Percentiles rank a stretch among this genome's conserved stretches.
Conservation (phyloP, 1,140 invertebrate species). For the Drosophila tsacasi region DNA sequence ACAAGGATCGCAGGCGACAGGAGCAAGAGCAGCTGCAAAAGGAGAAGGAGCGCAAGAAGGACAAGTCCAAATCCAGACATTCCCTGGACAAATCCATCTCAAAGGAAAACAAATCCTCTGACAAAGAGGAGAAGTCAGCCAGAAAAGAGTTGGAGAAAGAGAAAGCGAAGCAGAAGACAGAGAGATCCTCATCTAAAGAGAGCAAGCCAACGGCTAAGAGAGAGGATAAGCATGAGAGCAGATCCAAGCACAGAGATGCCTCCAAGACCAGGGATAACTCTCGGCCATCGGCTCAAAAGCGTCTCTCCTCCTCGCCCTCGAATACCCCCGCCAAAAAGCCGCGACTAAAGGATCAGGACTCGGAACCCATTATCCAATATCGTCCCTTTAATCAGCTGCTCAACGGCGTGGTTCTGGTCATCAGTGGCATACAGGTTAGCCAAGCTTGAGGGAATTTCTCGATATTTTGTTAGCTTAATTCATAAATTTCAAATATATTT, state of each 20-base stretch:
- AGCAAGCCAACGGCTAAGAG: not conserved
- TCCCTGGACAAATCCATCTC: constrained; percentile 34
- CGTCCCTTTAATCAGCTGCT: constrained; percentile 88
- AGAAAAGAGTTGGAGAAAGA: not conserved
- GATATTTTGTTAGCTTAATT: not conserved
- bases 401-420: constrained; percentile 90
- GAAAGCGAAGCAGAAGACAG: not conserved
- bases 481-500: not conserved
- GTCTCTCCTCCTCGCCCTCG: constrained; percentile 37
- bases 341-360: constrained; percentile 15
- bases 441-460: not conserved
- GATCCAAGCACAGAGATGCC: not conserved
- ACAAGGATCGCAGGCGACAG: constrained; percentile 76
- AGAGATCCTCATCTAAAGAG: not conserved
- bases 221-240: constrained; percentile 7
- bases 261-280: constrained; percentile 18
- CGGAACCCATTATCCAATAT: constrained; percentile 40
- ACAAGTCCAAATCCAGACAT: constrained; percentile 34
- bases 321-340: constrained; percentile 55
- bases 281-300: constrained; percentile 39
- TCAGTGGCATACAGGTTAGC: constrained; percentile 91
- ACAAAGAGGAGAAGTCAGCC: constrained; percentile 3
- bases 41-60: constrained; percentile 44
- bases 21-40: constrained; percentile 60
- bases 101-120: constrained; percentile 6